Evolutionary conservation across 1,140 invertebrate species (phyloP).

Genomic region (Parasteatoda tepidariorum): DNA sequence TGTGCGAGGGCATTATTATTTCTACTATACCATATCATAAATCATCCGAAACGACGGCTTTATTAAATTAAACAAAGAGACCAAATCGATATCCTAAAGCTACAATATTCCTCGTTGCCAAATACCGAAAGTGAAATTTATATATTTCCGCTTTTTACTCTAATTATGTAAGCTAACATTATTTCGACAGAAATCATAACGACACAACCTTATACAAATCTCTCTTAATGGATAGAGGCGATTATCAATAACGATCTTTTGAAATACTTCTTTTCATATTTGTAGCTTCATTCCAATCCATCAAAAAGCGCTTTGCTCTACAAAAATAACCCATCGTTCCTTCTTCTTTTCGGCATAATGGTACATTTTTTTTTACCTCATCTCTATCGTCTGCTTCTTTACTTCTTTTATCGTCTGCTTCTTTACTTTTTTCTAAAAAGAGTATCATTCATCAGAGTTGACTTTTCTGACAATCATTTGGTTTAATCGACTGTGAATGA

Average conservation of each 20-base stretch:
- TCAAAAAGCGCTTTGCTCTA: slow-evolving; percentile 50
- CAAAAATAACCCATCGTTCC: slow-evolving; percentile 4
- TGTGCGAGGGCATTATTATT: too few species aligned
- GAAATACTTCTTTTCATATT: slow-evolving; percentile 23
- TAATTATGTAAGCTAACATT: slow-evolving; percentile 26
- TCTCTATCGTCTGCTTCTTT: not conserved
- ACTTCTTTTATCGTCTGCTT: not conserved
- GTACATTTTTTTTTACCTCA: not conserved
- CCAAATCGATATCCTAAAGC: not conserved
- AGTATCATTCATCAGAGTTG: slow-evolving; percentile 27
- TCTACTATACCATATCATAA: too few species aligned
- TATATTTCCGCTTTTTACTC: not conserved
- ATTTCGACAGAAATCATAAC: slow-evolving; percentile 28
- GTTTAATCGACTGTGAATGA: slow-evolving; percentile 57
- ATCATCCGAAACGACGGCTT: too few species aligned
- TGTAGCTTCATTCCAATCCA: slow-evolving; percentile 27
- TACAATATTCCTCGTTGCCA: not conserved
- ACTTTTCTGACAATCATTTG: slow-evolving; percentile 56
- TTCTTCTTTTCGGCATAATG: not conserved
- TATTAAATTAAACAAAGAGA: too few species aligned
- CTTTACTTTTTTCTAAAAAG: not conserved
- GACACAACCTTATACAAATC: not conserved
- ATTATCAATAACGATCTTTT: slow-evolving; percentile 25
- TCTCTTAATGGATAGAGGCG: slow-evolving; percentile 18
- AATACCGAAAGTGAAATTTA: not conserved